phyloP scores from a whole-genome alignment of 2,888 invertebrate species.

The Buathra laborator region DNA sequence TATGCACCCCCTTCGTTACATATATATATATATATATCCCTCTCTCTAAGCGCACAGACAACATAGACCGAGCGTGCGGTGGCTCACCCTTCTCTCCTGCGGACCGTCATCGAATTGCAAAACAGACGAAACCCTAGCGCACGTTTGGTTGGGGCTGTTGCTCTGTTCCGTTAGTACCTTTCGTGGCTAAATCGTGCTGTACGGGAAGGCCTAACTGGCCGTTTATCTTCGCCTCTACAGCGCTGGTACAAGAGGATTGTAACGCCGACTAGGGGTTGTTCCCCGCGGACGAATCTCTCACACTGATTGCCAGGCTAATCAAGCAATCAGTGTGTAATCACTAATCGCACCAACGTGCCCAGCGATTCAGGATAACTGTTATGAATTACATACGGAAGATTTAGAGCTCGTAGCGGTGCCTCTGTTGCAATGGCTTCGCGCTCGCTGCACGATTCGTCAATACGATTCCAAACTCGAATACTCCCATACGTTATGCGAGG shows the following conservation, averaged over 20 bases:
- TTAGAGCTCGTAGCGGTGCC: conserved; percentile 12
- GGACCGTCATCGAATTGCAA: conserved; percentile 60
- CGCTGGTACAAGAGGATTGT: conserved; percentile 39
- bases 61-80: conserved; percentile 5
- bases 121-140: conserved; percentile 29
- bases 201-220: conserved; percentile 44
- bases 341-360: conserved; percentile 53
- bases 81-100: conserved; percentile 5
- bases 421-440: not conserved
- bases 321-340: conserved; percentile 63
- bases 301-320: conserved; percentile 60
- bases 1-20: conserved; percentile 24
- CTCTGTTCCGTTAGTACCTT: conserved; percentile 33
- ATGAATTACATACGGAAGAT: conserved; percentile 61
- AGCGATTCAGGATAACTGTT: conserved; percentile 54
- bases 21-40: no score
- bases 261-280: conserved; percentile 27
- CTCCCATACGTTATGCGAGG: not conserved
- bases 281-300: conserved; percentile 61
- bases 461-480: conserved; percentile 14
- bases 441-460: not conserved
- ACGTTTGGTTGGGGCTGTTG: conserved; percentile 32
- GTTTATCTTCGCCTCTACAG: conserved; percentile 53
- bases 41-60: not conserved
- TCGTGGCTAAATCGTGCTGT: conserved; percentile 14